phyloP scores from a whole-genome alignment of 2,888 invertebrate genomes.

The Rhamnusium bicolor region DNA sequence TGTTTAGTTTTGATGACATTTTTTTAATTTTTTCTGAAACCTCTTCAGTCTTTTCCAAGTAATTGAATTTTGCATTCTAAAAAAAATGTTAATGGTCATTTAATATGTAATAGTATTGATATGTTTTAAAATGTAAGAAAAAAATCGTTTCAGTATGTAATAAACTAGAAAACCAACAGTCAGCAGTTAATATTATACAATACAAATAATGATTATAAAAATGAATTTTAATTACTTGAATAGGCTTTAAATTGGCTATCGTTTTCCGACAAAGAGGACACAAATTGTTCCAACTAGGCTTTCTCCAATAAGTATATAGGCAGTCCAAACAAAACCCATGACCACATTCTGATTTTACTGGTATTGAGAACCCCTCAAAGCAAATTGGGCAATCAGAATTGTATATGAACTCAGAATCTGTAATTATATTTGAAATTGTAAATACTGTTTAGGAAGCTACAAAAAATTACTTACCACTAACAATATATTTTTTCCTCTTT shows the following conservation, averaged over 20 bases:
- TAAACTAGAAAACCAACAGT: no score
- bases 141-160: no score
- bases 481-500: constrained; percentile 3
- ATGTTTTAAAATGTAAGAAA: no score
- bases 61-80: constrained; percentile 15
- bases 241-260: constrained; percentile 41
- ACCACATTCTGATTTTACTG: constrained; percentile 56
- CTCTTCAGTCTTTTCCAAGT: neutral
- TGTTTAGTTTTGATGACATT: constrained; percentile 7
- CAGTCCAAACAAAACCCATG: constrained; percentile 59
- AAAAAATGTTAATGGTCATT: constrained; percentile 13
- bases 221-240: constrained; percentile 38
- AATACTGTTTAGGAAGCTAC: neutral
- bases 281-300: constrained; percentile 41
- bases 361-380: constrained; percentile 48
- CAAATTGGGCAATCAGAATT: constrained; percentile 62
- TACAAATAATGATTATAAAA: neutral
- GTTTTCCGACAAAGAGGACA: constrained; percentile 55
- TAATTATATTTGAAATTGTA: neutral
- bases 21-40: constrained; percentile 6
- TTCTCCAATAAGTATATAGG: constrained; percentile 49
- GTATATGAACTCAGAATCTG: constrained; percentile 51
- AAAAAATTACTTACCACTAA: constrained; percentile 1
- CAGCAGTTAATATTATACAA: neutral
- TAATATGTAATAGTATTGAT: no score